Base-by-base conservation (phyloP, 2,888 invertebrate species). In the Lycocerus yunnanus region DNA sequence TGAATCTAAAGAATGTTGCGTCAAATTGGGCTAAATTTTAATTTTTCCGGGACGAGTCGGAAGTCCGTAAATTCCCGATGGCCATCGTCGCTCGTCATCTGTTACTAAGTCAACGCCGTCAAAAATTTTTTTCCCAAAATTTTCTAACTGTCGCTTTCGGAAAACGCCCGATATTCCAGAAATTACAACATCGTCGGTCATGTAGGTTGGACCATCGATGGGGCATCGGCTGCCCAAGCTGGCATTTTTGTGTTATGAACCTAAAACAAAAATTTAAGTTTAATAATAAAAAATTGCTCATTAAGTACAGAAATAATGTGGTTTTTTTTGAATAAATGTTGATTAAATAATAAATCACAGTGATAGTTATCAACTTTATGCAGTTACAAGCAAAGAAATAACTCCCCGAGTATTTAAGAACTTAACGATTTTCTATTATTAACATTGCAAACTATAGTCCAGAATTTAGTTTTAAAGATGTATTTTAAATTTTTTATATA, bases 61-160 rank as follows among this genome's bases (percentile, higher is more conserved):
- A 70, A 97, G 86, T 13, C 95, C 96, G 86, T 93, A 92, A 8
- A 96, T 85, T 27, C 95, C 95, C 78, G 93, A 90, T 5, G 94
- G 92, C 97, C 97, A 98, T 85, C 98, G 90, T 79, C 96, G 90
- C 80, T 93, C 94, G 86, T 97, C 97, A 80, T 95, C 97, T 24
- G 96, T 97, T 77, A 98, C 93, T 89, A 99, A 92, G 86, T 99
- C 98, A 63, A 96, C 91, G 71, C 96, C 96, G 77, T 94, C 94
- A 87, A 97, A 94, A 71, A 99, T 91, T 87, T 98, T 93, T 83
- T 94, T 91, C 84, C 94, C 94, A 88, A 99, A 98, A 88, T 99
- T 98, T 81, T 95, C 95, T 84, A 99, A 87, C 90, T 94, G 82
- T 93, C 91, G 78, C 95, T 96, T 88, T 98, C 96, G 99, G 99